phyloP scores from a whole-genome alignment of 2,113 vertebrate species.

The Hyla sarda region DNA sequence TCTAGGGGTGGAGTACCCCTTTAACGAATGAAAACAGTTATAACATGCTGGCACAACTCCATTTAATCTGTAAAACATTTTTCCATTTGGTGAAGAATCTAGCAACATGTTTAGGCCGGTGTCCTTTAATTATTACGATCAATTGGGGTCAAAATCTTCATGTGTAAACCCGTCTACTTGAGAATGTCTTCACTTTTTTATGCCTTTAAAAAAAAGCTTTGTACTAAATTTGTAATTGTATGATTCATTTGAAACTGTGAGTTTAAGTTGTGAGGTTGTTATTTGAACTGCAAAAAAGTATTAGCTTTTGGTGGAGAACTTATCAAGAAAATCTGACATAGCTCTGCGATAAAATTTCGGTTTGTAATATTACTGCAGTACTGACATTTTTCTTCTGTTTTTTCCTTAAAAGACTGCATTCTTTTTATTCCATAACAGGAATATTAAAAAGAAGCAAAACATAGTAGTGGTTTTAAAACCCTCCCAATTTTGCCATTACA shows the following conservation, averaged over 20 bases:
- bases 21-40: too few relatives aligned
- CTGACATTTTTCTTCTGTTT: neutral
- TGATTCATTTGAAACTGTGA: slow-evolving; percentile 1
- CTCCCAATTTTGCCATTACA: neutral
- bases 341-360: neutral
- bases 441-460: too few relatives aligned
- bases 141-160: too few relatives aligned
- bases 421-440: neutral
- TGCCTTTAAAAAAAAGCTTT: neutral
- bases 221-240: neutral
- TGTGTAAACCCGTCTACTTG: neutral
- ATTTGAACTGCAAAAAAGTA: slow-evolving; percentile 16
- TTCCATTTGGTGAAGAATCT: too few relatives aligned
- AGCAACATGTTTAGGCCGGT: too few relatives aligned
- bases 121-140: too few relatives aligned
- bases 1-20: too few relatives aligned
- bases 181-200: neutral
- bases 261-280: neutral
- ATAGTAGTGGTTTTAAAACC: neutral
- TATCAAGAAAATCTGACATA: slow-evolving; percentile 8
- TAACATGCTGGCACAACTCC: too few relatives aligned
- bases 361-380: slow-evolving; percentile 30
- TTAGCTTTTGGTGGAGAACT: neutral
- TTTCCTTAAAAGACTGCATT: neutral
- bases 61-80: too few relatives aligned